These are phyloP conservation scores for Campylomormyrus tamandua DNA, from an alignment of 2,113 vertebrate genomes.

Conservation along the genomic window DNA sequence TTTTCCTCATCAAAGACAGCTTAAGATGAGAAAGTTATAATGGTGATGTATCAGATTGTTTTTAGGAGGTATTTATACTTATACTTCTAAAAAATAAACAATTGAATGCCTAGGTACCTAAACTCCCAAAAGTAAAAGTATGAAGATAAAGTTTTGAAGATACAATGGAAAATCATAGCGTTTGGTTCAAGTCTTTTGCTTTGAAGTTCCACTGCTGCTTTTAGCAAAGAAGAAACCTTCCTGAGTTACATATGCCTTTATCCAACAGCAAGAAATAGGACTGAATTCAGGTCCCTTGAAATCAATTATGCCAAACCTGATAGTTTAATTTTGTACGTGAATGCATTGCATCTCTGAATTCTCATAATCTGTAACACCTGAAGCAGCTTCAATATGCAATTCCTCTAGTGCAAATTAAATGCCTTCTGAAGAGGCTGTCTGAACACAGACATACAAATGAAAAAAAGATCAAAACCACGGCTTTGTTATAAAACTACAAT, in stretches of 20 bases:
- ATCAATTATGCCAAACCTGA: neutral
- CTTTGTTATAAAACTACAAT: neutral
- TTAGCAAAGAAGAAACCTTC: neutral
- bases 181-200: neutral
- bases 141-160: neutral
- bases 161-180: neutral
- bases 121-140: neutral
- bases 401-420: neutral
- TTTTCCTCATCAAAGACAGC: neutral
- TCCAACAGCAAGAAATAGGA: neutral
- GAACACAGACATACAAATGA: neutral
- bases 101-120: neutral
- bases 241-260: neutral
- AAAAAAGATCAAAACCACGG: neutral
- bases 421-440: neutral
- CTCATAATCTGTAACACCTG: neutral
- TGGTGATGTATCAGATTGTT: neutral
- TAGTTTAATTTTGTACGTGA: neutral
- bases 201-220: neutral
- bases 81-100: neutral
- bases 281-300: neutral
- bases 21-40: neutral
- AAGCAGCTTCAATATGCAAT: neutral
- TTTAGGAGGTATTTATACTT: neutral
- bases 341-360: neutral